Conservation (phyloP, 2,797 vertebrate genomes). For the Sebastes itinus region DNA sequence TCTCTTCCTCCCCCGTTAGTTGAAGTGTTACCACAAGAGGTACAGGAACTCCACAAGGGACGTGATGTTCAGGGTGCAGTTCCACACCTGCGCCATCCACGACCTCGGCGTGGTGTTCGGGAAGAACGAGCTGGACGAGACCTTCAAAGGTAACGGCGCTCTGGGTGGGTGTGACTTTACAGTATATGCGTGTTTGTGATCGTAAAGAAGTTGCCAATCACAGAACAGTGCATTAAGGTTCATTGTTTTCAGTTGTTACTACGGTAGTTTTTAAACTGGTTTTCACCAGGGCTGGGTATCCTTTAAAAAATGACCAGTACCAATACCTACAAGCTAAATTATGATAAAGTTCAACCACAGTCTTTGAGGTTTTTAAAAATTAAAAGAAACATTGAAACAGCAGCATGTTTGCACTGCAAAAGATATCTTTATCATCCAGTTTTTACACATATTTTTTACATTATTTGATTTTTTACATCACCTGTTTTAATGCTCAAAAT, state of each 20-base stretch:
- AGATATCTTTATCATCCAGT: not conserved
- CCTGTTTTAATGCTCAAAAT: not conserved
- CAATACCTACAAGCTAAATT: no score
- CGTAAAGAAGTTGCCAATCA: not conserved
- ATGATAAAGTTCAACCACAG: not conserved
- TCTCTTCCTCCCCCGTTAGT: conserved; percentile 61
- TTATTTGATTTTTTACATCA: not conserved
- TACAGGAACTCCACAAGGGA: conserved; percentile 91
- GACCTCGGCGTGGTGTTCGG: conserved; percentile 93
- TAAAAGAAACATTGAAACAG: not conserved
- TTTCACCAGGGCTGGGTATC: no score
- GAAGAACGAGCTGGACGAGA: conserved; percentile 94
- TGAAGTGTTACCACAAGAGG: conserved; percentile 97
- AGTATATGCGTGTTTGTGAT: not conserved
- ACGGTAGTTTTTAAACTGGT: not conserved
- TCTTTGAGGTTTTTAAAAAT: not conserved
- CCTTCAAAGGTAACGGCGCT: conserved; percentile 88
- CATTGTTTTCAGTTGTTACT: not conserved
- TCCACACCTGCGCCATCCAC: conserved; percentile 96
- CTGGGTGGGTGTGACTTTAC: conserved; percentile 3
- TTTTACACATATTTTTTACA: not conserved
- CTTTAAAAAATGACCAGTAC: no score
- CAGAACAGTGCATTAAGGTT: not conserved
- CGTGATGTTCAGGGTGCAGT: conserved; percentile 94
- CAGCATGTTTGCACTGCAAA: not conserved